Base-by-base conservation (phyloP, 1,140 invertebrate species). In the Ganaspis sp. region DNA sequence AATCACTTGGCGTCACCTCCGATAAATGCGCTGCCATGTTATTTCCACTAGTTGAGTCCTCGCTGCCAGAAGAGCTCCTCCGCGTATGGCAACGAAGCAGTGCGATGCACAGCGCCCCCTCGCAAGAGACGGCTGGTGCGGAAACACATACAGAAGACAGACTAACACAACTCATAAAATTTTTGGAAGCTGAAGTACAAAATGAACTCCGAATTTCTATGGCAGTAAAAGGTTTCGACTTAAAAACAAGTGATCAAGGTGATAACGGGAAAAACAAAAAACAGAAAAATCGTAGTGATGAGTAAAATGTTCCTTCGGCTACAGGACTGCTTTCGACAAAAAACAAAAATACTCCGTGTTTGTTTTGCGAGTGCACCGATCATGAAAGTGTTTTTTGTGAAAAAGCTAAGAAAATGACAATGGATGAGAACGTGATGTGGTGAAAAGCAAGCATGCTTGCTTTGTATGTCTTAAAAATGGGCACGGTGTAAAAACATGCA, bases 1-100 rank as follows among this genome's bases (percentile, higher is more conserved):
- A 81, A 73, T 75, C 74, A 3, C 49, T 84, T 11, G 75, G 78
- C 69, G 72, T 82, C 12, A 77, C 69, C 0, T 75, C 72, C 1
- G 73, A 82, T 9, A 81, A 83, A n/a, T 77, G 69, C 72, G 77
- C 72, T 0, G 74, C 78, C 5, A 81, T 81, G 73, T 53, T 85
- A 0, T 53, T 53, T 5, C 71, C 45, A 1, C 45, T 76, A 12
- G 12, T 69, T 23, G 34, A 54, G 38, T 73, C 49, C 1, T 19
- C 49, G 0, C 19, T 54, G 0, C 49, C 49, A 0, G 49, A 54
- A 9, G 49, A 54, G n/a, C 5, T 54, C 6, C 19, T 54, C 1
- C 49, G 49, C n/a, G 49, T 19, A 54, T 54, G 49, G 49, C 49
- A 54, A 54, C 4, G 49, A 21, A 54, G 49, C 49, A 23, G 17